Evolutionary conservation across 2,888 invertebrate genomes (phyloP), one percentile per base, ranked within the genome.

Genomic region (Taphrorychus bicolor): DNA sequence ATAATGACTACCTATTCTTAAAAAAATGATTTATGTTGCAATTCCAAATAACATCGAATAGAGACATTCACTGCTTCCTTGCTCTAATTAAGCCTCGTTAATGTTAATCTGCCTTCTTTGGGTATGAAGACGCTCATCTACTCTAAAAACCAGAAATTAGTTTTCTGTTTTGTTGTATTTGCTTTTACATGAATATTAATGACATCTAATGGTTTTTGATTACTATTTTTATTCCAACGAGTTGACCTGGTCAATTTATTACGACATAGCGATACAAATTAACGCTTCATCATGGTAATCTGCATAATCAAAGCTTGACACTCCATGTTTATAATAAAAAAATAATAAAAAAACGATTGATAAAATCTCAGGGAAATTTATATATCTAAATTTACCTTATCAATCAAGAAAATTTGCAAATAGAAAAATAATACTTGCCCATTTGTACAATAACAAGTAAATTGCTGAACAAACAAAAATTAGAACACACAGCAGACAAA

Each of bases 371-470:
- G n/a, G n/a, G n/a, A n/a, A n/a, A n/a, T n/a, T n/a, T n/a, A n/a
- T n/a, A n/a, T n/a, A n/a, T n/a, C n/a, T n/a, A n/a, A n/a, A 32
- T 32, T 32, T 32, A 32, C 1, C 32, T 9, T 11, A 32, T 32
- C 32, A 32, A 9, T 32, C 32, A 3, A 1, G 7, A 3, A 7
- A 2, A 24, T 24, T 9, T 45, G 14, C 18, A 51, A 23, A 52
- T 22, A 52, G 5, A 9, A 1, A 45, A 16, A 11, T 11, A 19
- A 51, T 51, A 57, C 57, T 57, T 57, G 18, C 57, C 57, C 42
- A 57, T 57, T 57, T 57, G 45, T 42, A 22, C n/a, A n/a, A 1
- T 19, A 18, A 16, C 45, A 2, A n/a, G 45, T 45, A 45, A 45
- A 45, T n/a, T n/a, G n/a, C n/a, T 32, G 32, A 32, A 45, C 14